Evolutionary conservation across 2,888 invertebrate species (phyloP).

Genomic region (Argyresthia goedartella): DNA sequence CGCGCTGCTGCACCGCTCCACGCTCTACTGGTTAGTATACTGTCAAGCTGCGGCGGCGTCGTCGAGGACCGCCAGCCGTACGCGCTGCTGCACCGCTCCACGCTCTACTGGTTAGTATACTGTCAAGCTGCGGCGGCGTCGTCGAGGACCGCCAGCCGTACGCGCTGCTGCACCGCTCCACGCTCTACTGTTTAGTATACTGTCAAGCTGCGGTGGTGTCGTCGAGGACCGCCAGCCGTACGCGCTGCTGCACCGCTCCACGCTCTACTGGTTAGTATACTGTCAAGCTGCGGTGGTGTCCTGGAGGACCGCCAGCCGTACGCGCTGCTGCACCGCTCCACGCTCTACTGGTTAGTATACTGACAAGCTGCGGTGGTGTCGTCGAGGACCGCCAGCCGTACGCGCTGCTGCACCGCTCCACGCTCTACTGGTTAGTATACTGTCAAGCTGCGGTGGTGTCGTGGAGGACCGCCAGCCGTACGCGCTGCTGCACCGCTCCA

Average conservation of each 20-base stretch:
- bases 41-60: constrained; percentile 83
- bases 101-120: constrained; percentile 86
- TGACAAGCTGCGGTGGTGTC: constrained; percentile 83
- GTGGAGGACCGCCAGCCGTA: constrained; percentile 95
- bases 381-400: constrained; percentile 95
- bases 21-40: constrained; percentile 86
- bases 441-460: constrained; percentile 83
- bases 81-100: constrained; percentile 90
- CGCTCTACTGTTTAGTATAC: constrained; percentile 86
- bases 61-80: constrained; percentile 95
- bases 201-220: constrained; percentile 83
- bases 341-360: constrained; percentile 86
- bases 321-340: constrained; percentile 90
- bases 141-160: constrained; percentile 95
- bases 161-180: constrained; percentile 90
- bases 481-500: constrained; percentile 90
- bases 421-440: constrained; percentile 86
- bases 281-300: constrained; percentile 83
- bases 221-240: constrained; percentile 95
- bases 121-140: constrained; percentile 83
- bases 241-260: constrained; percentile 90
- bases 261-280: constrained; percentile 86
- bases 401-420: constrained; percentile 90
- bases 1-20: constrained; percentile 90
- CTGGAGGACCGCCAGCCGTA: constrained; percentile 95